These are phyloP conservation scores for Hydrolagus colliei DNA, from an alignment of 2,797 vertebrate species.

Conservation along the genomic window DNA sequence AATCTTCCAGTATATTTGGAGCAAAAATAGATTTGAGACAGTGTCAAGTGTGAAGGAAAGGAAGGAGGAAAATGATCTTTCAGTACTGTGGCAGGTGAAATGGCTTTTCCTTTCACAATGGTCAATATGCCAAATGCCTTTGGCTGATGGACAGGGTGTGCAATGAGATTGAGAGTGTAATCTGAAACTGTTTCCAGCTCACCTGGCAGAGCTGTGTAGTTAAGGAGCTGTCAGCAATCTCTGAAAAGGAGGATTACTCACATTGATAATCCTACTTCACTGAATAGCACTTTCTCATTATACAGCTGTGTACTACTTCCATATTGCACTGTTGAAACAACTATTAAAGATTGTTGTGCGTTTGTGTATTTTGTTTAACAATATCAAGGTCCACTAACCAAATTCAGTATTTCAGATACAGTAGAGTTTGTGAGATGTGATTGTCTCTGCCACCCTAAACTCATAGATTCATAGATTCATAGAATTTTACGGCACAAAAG, in stretches of 20 bases:
- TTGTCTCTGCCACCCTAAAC: neutral
- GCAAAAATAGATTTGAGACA: neutral
- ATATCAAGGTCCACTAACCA: neutral
- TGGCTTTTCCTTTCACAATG: conserved; percentile 52
- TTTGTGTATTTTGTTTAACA: neutral
- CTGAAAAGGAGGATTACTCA: conserved; percentile 63
- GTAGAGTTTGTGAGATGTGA: neutral
- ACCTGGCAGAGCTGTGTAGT: conserved; percentile 63
- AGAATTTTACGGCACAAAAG: too few relatives aligned
- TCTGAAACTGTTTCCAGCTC: conserved; percentile 60
- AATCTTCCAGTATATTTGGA: neutral
- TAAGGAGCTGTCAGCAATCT: conserved; percentile 45
- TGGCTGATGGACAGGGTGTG: conserved; percentile 57
- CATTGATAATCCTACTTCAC: conserved; percentile 44
- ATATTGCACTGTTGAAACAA: conserved; percentile 24
- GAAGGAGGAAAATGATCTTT: neutral
- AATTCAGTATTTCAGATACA: neutral
- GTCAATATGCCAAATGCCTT: conserved; percentile 61
- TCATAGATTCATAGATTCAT: neutral
- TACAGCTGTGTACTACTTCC: conserved; percentile 28
- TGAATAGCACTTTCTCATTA: conserved; percentile 23
- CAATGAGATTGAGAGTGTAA: conserved; percentile 49
- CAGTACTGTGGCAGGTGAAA: conserved; percentile 17
- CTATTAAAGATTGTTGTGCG: conserved; percentile 17
- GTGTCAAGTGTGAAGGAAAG: neutral